phyloP scores from a whole-genome alignment of 2,888 invertebrate species.

The Coenonympha glycerion region DNA sequence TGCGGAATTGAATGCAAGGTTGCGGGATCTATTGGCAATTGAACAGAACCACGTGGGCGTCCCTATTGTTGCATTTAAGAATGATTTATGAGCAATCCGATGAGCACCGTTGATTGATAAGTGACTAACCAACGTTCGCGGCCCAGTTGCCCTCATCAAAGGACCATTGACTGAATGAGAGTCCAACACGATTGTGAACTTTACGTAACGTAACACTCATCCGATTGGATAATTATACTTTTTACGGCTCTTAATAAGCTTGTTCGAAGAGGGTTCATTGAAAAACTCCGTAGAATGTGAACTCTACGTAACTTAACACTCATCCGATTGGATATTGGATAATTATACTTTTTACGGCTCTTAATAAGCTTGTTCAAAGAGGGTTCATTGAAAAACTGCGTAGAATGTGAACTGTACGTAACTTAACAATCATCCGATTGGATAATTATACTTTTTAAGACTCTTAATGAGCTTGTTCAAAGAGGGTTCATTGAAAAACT shows the following conservation, averaged over 20 bases:
- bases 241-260: constrained; percentile 14
- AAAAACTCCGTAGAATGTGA: background rate
- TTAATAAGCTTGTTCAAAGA: constrained; percentile 1
- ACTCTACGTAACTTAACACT: too few relatives aligned
- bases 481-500: background rate
- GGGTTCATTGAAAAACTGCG: background rate
- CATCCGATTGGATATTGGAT: constrained; percentile 18
- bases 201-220: constrained; percentile 28
- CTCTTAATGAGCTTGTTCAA: too few relatives aligned
- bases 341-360: constrained; percentile 22
- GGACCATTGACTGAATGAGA: constrained; percentile 45
- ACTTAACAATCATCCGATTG: too few relatives aligned
- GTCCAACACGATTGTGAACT: constrained; percentile 29
- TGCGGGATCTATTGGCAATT: constrained; percentile 39
- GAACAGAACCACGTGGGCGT: constrained; percentile 48
- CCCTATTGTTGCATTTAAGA: constrained; percentile 43
- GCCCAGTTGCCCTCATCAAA: constrained; percentile 58
- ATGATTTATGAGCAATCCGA: constrained; percentile 45
- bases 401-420: background rate
- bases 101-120: constrained; percentile 54
- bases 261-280: background rate
- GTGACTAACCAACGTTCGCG: constrained; percentile 51
- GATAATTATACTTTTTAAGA: too few relatives aligned
- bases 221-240: constrained; percentile 21
- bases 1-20: constrained; percentile 41